These are phyloP conservation scores for Hirudo medicinalis DNA, from an alignment of 1,140 invertebrate genomes.

Conservation along the genomic window DNA sequence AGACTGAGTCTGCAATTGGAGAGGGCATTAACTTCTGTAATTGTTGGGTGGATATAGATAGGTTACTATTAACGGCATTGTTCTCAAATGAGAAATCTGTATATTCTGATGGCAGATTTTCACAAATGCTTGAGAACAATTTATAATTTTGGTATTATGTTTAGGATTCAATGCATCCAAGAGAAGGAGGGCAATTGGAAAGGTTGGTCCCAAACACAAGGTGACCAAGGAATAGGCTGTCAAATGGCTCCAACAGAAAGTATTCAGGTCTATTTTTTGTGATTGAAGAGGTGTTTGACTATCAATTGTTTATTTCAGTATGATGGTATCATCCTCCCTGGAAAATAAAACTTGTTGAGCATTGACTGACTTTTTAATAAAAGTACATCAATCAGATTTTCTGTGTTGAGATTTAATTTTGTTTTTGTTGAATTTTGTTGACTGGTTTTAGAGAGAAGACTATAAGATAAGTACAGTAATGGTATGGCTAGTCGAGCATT, in stretches of 20 bases:
- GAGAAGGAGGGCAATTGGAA: constrained; percentile 74
- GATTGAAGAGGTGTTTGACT: not conserved
- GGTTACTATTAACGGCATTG: not conserved
- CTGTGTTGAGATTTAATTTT: too few relatives aligned
- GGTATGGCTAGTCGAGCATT: too few relatives aligned
- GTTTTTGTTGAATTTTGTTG: too few relatives aligned
- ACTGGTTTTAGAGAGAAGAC: too few relatives aligned
- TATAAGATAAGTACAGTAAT: too few relatives aligned
- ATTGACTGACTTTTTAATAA: too few relatives aligned
- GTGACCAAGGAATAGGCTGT: constrained; percentile 95
- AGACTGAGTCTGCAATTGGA: too few relatives aligned
- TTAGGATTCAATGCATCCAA: constrained; percentile 81
- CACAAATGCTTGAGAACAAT: too few relatives aligned
- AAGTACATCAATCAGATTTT: too few relatives aligned
- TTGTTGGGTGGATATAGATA: too few relatives aligned
- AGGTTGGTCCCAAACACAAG: constrained; percentile 79
- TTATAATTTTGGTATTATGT: constrained; percentile 18
- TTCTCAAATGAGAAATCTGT: not conserved
- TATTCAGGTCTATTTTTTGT: constrained; percentile 28
- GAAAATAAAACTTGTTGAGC: constrained; percentile 46
- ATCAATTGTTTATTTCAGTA: constrained; percentile 47
- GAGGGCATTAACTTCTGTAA: not conserved
- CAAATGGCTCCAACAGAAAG: constrained; percentile 99
- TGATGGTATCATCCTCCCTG: constrained; percentile 73
- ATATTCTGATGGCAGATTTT: not conserved